Conservation (phyloP, 2,113 vertebrate genomes). For the Burhinus bistriatus region DNA sequence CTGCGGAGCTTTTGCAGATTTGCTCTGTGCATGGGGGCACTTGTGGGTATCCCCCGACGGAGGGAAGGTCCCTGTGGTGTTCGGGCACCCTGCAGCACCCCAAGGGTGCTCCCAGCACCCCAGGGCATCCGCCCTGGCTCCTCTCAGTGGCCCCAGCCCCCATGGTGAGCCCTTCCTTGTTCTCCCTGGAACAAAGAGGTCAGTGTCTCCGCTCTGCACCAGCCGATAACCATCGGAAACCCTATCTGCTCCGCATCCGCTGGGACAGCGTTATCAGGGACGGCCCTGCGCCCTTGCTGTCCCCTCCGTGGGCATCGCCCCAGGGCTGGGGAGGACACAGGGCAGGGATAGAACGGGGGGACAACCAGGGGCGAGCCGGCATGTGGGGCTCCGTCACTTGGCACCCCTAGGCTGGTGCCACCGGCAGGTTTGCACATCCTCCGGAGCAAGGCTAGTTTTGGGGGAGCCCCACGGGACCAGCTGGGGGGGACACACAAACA, state of each 20-base stretch:
- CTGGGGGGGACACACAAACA: rapidly evolving
- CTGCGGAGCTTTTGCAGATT: not conserved
- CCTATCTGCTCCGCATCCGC: constrained; percentile 64
- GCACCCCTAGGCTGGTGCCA: not conserved
- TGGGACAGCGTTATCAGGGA: not conserved
- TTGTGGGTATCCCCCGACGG: not conserved
- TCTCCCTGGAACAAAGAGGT: constrained; percentile 75
- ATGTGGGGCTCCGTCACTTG: rapidly evolving
- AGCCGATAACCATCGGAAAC: constrained; percentile 75
- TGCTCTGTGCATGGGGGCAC: rapidly evolving
- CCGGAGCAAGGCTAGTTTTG: not conserved
- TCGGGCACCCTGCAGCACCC: not conserved
- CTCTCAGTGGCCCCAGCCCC: not conserved
- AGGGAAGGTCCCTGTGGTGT: too few species aligned
- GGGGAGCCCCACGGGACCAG: not conserved
- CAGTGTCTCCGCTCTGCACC: constrained; percentile 45
- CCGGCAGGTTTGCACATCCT: rapidly evolving
- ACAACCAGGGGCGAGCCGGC: rapidly evolving
- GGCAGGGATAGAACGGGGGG: not conserved
- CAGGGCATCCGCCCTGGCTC: not conserved
- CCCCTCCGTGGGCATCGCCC: not conserved
- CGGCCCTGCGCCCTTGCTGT: not conserved
- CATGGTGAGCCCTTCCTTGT: constrained; percentile 46
- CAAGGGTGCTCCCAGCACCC: not conserved
- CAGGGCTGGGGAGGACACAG: not conserved